phyloP scores from a whole-genome alignment of 2,888 invertebrate genomes.

The Choristoneura rosaceana region DNA sequence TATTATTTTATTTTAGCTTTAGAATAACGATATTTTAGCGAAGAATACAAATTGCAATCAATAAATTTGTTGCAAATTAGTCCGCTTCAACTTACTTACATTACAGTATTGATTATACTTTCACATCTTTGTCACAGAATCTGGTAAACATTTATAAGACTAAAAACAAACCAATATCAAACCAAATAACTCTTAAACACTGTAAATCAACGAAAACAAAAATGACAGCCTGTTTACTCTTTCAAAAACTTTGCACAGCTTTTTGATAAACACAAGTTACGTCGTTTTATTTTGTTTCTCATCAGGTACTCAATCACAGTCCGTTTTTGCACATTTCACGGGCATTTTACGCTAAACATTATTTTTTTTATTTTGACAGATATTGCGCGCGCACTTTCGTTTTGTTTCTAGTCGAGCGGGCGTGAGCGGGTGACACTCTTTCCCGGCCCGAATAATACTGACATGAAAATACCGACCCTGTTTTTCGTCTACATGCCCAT shows the following conservation, averaged over 20 bases:
- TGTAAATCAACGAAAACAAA: not conserved
- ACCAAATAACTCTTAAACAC: not conserved
- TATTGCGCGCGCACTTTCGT: constrained; percentile 66
- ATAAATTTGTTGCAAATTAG: not conserved
- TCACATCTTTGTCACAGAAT: not conserved
- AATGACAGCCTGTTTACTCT: constrained; percentile 2
- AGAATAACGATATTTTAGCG: not conserved
- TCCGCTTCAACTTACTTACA: not conserved
- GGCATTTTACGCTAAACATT: constrained; percentile 40
- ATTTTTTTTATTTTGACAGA: constrained; percentile 66
- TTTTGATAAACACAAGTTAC: not conserved
- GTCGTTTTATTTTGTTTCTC: constrained; percentile 31
- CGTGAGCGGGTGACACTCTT: too few relatives aligned
- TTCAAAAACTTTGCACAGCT: not conserved
- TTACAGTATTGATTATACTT: not conserved
- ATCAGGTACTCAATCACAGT: constrained; percentile 38
- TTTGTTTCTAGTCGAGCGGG: too few relatives aligned
- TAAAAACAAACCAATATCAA: not conserved
- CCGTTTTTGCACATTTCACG: constrained; percentile 27
- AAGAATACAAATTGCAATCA: constrained; percentile 4
- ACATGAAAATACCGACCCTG: too few relatives aligned
- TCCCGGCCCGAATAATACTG: too few relatives aligned
- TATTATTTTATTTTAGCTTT: not conserved
- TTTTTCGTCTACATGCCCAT: too few relatives aligned
- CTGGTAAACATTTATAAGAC: not conserved